A percentile compares a stretch with the other conserved stretches of the same genome.
phyloP scores from a whole-genome alignment of 2,888 invertebrate genomes.

The Theretra japonica region DNA sequence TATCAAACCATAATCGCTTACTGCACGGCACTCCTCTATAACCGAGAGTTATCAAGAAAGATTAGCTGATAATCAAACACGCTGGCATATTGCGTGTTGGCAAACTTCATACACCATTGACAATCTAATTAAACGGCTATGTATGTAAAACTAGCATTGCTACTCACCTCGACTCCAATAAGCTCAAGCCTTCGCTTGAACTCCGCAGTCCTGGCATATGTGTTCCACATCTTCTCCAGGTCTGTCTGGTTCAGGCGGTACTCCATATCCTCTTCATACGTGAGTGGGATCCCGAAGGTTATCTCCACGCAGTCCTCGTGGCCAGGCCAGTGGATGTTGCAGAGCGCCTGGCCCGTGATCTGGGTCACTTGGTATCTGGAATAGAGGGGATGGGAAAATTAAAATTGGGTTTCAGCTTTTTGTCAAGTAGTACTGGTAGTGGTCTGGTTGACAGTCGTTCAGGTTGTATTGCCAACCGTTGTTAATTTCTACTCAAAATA shows the following conservation, averaged over 20 bases:
- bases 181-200: constrained; percentile 57
- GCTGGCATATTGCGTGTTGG: too few species aligned
- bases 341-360: constrained; percentile 59
- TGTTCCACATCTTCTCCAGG: constrained; percentile 68
- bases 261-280: constrained; percentile 53
- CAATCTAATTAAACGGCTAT: too few species aligned
- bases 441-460: too few species aligned
- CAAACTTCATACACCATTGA: too few species aligned
- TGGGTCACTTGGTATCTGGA: constrained; percentile 69
- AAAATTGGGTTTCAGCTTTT: neutral
- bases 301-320: constrained; percentile 67
- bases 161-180: constrained; percentile 66
- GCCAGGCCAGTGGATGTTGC: constrained; percentile 75
- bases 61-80: too few species aligned
- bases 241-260: constrained; percentile 61
- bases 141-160: too few species aligned
- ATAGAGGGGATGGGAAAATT: constrained; percentile 31
- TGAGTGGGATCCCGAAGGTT: constrained; percentile 67
- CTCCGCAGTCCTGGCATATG: constrained; percentile 55
- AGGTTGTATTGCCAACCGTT: too few species aligned
- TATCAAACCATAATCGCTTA: too few species aligned
- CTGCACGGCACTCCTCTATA: too few species aligned
- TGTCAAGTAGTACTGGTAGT: too few species aligned
- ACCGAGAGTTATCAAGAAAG: too few species aligned
- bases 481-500: too few species aligned